Conservation (phyloP, 2,797 vertebrate genomes). For the Triplophysa yarkandensis region DNA sequence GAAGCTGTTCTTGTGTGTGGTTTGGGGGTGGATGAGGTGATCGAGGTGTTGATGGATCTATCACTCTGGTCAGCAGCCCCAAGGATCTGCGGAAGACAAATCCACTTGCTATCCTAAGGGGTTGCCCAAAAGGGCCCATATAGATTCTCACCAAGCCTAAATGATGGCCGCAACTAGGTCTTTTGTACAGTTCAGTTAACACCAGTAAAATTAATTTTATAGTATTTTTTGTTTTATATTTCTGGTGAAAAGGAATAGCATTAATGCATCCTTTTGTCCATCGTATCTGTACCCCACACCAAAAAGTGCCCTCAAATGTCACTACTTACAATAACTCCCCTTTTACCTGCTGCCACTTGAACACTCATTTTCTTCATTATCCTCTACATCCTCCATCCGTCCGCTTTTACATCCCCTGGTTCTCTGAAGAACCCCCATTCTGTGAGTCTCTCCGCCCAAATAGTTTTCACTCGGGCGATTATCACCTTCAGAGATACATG, state of each 20-base stretch:
- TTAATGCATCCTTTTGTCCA: background rate
- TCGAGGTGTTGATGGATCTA: constrained; percentile 75
- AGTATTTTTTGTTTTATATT: too few relatives aligned
- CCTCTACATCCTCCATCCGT: background rate
- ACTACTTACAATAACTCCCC: constrained; percentile 13
- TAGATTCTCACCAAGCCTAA: background rate
- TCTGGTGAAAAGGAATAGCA: too few relatives aligned
- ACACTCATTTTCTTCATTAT: constrained; percentile 24
- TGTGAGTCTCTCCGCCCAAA: constrained; percentile 47
- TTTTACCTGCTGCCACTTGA: constrained; percentile 24
- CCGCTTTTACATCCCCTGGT: constrained; percentile 30
- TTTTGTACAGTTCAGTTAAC: background rate
- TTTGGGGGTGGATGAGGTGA: constrained; percentile 49
- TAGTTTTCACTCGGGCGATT: constrained; percentile 45
- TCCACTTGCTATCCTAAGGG: constrained; percentile 54
- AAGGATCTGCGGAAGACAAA: constrained; percentile 56
- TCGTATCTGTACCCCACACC: background rate
- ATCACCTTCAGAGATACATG: constrained; percentile 38
- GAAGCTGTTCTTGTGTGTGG: constrained; percentile 58
- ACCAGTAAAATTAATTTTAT: too few relatives aligned
- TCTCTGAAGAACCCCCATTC: constrained; percentile 51
- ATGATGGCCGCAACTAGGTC: background rate
- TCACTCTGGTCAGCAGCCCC: constrained; percentile 57
- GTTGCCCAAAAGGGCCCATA: constrained; percentile 44
- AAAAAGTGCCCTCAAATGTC: background rate